Conservation (phyloP, 1,140 invertebrate species). For the Phymorhynchus buccinoides region DNA sequence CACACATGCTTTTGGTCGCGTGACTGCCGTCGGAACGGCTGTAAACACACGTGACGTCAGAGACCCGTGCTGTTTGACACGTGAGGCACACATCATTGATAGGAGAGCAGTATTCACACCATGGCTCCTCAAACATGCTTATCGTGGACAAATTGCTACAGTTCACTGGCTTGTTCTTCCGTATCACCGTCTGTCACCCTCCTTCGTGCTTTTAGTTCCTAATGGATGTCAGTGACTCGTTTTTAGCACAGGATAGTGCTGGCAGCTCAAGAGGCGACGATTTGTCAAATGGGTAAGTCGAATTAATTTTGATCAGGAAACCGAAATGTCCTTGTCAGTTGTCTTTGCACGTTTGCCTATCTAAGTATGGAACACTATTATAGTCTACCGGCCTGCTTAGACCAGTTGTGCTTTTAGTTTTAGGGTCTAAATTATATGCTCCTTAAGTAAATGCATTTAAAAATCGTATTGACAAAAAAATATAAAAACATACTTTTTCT, state of each 20-base stretch:
- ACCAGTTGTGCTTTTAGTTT: too few species aligned
- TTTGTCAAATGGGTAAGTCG: background rate
- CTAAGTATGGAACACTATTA: too few species aligned
- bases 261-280: background rate
- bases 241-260: slow-evolving; percentile 12
- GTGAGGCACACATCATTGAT: slow-evolving; percentile 6
- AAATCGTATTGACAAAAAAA: too few species aligned
- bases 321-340: too few species aligned
- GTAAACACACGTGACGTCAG: slow-evolving; percentile 26
- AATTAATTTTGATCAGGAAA: too few species aligned
- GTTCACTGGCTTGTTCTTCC: background rate
- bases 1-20: slow-evolving; percentile 17
- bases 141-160: slow-evolving; percentile 4
- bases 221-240: slow-evolving; percentile 9
- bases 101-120: background rate
- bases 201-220: background rate
- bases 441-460: too few species aligned
- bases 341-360: too few species aligned
- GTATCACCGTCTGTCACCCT: background rate
- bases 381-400: too few species aligned
- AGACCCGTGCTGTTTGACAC: slow-evolving; percentile 14
- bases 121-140: background rate
- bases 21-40: background rate
- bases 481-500: too few species aligned
- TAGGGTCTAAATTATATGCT: too few species aligned